Percentiles rank a stretch among this genome's conserved stretches.
Conservation (phyloP, 1,140 invertebrate genomes). For the Rhynchophorus ferrugineus region DNA sequence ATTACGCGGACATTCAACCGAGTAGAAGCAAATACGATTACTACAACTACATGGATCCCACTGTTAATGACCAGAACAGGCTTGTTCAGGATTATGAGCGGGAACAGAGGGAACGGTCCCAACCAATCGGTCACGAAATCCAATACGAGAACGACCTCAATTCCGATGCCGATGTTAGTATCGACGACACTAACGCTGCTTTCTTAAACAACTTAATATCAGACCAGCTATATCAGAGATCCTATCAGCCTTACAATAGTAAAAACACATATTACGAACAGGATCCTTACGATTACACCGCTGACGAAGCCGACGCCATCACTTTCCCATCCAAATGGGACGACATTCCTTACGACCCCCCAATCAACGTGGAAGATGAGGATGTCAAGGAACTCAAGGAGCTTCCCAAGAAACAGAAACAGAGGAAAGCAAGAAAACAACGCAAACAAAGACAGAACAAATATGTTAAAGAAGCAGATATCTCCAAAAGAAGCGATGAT, state of each 20-base stretch:
- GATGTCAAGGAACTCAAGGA: conserved; percentile 53
- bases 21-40: conserved; percentile 30
- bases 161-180: conserved; percentile 35
- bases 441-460: conserved; percentile 22
- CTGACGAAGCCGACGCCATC: conserved; percentile 41
- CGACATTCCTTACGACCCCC: conserved; percentile 13
- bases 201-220: conserved; percentile 56
- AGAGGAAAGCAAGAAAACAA: conserved; percentile 14
- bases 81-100: conserved; percentile 44
- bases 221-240: conserved; percentile 53
- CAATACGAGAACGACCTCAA: conserved; percentile 48
- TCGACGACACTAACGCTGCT: conserved; percentile 52
- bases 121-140: conserved; percentile 55
- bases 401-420: conserved; percentile 41
- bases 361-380: conserved; percentile 45
- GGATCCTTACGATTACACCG: conserved; percentile 24
- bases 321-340: conserved; percentile 16
- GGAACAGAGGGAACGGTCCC: conserved; percentile 42
- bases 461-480: conserved; percentile 7
- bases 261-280: conserved; percentile 15
- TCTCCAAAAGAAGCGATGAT: conserved; percentile 6
- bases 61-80: conserved; percentile 38
- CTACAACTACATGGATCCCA: conserved; percentile 42
- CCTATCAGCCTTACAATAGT: conserved; percentile 23
- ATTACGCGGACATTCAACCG: conserved; percentile 37